Conservation (phyloP, 1,140 invertebrate species). For the Bemisia tabaci region DNA sequence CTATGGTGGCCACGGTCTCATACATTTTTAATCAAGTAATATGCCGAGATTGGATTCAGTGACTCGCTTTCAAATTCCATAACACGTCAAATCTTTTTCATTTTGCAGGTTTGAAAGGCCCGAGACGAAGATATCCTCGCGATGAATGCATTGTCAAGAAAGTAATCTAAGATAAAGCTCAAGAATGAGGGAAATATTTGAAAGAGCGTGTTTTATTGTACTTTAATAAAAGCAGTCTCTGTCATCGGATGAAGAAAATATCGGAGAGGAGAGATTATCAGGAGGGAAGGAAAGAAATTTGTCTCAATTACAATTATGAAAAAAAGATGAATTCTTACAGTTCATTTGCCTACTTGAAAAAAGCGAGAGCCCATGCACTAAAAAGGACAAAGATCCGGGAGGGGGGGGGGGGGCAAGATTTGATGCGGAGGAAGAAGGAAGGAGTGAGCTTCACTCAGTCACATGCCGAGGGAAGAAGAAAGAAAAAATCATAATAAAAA, state of each 20-base stretch:
- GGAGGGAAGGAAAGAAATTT: background rate
- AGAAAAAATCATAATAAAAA: background rate
- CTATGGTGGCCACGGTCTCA: too few relatives aligned
- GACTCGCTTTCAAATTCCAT: too few relatives aligned
- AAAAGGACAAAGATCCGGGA: background rate
- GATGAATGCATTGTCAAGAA: background rate
- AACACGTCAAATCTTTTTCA: too few relatives aligned
- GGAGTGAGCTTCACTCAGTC: background rate
- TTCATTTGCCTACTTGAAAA: background rate
- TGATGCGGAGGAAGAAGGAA: background rate
- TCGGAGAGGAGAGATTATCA: background rate
- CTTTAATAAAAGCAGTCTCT: too few relatives aligned
- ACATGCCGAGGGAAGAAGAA: background rate
- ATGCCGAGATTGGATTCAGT: too few relatives aligned
- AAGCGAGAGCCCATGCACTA: background rate
- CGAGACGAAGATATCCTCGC: too few relatives aligned
- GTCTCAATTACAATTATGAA: background rate
- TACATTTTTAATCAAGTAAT: too few relatives aligned
- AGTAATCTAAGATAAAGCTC: background rate
- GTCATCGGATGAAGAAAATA: background rate
- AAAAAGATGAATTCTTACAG: background rate
- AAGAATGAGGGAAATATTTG: background rate
- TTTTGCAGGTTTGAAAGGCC: too few relatives aligned
- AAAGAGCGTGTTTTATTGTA: too few relatives aligned
- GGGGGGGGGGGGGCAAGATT: too few relatives aligned